These are phyloP conservation scores for Stigmatopora argus DNA, from an alignment of 2,113 vertebrate genomes.

Conservation along the genomic window DNA sequence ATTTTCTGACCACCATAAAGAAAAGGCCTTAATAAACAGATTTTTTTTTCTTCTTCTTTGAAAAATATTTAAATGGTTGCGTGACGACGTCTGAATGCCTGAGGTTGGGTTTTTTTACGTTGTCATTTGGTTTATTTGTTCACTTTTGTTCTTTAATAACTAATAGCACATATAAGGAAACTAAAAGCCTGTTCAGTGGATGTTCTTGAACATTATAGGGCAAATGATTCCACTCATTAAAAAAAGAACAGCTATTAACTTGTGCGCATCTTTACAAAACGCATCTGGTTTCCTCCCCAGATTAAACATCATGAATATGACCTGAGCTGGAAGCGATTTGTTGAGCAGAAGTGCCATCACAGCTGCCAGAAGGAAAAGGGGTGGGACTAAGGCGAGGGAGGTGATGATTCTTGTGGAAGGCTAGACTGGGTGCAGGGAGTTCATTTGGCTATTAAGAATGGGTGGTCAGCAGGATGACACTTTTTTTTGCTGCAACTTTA, in stretches of 20 bases:
- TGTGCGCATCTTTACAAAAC: constrained; percentile 15
- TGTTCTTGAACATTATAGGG: constrained; percentile 2
- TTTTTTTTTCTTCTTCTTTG: neutral
- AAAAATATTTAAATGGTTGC: neutral
- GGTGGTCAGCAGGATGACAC: constrained; percentile 31
- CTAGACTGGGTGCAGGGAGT: constrained; percentile 36
- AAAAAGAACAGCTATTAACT: constrained; percentile 38
- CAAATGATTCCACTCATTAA: constrained; percentile 28
- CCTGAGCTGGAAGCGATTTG: constrained; percentile 59
- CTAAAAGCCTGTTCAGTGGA: neutral
- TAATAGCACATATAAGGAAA: neutral
- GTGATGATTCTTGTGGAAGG: constrained; percentile 39
- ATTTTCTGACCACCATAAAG: too few relatives aligned
- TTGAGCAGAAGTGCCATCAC: constrained; percentile 42
- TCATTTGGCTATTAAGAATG: constrained; percentile 32
- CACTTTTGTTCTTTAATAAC: neutral
- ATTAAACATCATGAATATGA: constrained; percentile 60
- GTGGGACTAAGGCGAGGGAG: constrained; percentile 3
- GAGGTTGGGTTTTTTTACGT: neutral
- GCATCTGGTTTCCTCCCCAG: constrained; percentile 61
- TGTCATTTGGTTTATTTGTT: neutral
- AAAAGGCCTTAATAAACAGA: too few relatives aligned
- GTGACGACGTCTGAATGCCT: neutral
- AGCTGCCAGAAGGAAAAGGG: constrained; percentile 45
- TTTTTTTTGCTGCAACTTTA: constrained; percentile 12